Percentiles rank a stretch among this genome's conserved stretches.
These are phyloP conservation scores for Stigmatopora nigra DNA, from an alignment of 2,113 vertebrate species.

Conservation along the genomic window DNA sequence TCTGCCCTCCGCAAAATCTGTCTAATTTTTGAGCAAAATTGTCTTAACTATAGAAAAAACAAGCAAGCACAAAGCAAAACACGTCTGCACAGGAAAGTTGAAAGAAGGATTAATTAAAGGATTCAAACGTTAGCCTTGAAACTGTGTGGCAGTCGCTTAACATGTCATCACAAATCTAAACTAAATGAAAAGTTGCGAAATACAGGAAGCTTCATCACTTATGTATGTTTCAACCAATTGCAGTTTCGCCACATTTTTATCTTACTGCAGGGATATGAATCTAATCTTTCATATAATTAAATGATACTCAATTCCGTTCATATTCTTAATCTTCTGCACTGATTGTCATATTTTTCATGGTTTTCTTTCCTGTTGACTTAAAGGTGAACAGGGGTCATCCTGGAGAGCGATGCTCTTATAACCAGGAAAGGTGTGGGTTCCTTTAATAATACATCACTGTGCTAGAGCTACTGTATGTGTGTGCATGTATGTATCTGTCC, in stretches of 20 bases:
- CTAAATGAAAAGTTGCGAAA: background rate
- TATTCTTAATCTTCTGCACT: background rate
- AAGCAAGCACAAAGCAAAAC: no score
- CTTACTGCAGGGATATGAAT: conserved; percentile 2
- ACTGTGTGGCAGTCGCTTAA: no score
- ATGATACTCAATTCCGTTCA: conserved; percentile 1
- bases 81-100: no score
- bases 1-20: no score
- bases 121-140: no score
- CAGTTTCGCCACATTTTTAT: conserved; percentile 1
- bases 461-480: conserved; percentile 1
- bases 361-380: conserved; percentile 8
- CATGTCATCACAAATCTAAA: background rate
- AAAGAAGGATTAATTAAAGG: no score
- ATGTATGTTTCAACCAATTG: conserved; percentile 1
- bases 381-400: conserved; percentile 10
- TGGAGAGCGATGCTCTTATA: conserved; percentile 19
- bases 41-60: no score
- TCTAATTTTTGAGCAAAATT: no score
- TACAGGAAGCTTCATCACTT: background rate
- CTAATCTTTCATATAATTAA: conserved; percentile 9
- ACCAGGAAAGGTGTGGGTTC: conserved; percentile 36
- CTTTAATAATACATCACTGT: conserved; percentile 30
- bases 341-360: background rate
- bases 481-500: background rate